Base-by-base conservation (phyloP, 2,797 vertebrate genomes). In the Tenualosa ilisha region DNA sequence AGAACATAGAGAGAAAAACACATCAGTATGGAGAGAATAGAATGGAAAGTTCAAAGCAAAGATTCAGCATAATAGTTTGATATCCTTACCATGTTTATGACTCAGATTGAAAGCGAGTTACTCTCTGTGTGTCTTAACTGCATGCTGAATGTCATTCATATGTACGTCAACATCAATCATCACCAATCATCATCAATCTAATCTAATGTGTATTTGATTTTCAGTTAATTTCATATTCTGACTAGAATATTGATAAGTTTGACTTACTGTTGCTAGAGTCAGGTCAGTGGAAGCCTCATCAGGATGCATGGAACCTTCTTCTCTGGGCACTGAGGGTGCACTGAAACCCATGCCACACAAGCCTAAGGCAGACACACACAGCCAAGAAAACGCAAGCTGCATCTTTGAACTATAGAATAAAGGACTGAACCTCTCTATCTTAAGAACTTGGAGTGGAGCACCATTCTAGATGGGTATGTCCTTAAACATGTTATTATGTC, bases 401-500 rank as follows among this genome's bases (percentile, higher is more conserved):
- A 94, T 94, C 86, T 91, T 83, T 84, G 89, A 84, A 90, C 82
- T 79, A 82, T 82, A 86, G 54, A 51, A 82, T 83, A 88, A 82
- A 84, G 88, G 89, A 90, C 56, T 89, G 89, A 61, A 88, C 87
- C 85, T 87, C 86, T 85, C 84, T 81, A 81, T 88, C 89, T 91
- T 86, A 84, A 87, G 63, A 79, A 90, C 89, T 85, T 83, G 82
- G 86, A 90, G 84, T 92, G 87, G 88, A 89, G 90, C 87, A 89
- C 89, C 89, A 89, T 89, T 89, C 91, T 92, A 93, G 94, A 94
- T 94, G 94, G 90, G 91, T 92, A 93, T 88, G 92, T 89, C 91
- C 95, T 96, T 95, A 94, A 95, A 95, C 93, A 89, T 91, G 87
- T 89, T 89, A 92, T 92, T 94, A 93, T 96, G 95, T 95, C 91